A percentile compares a stretch with the other conserved stretches of the same genome.
These are phyloP conservation scores for Muntiacus muntjak DNA, from an alignment of 2,113 vertebrate species.

Conservation along the genomic window DNA sequence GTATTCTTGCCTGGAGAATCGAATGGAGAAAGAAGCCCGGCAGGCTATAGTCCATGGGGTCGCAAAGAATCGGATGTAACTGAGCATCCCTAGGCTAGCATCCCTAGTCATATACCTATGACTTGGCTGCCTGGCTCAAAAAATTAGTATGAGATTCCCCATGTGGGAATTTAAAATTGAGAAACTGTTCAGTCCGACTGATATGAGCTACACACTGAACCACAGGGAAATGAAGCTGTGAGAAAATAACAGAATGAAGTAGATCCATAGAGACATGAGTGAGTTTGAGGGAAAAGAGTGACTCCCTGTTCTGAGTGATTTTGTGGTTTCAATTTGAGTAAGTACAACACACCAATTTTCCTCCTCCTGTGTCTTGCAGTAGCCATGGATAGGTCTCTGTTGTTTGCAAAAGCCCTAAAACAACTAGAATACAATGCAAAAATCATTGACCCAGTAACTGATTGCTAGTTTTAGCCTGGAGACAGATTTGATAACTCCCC, in stretches of 20 bases:
- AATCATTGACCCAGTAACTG: background rate
- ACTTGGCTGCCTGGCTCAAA: background rate
- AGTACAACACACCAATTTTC: background rate
- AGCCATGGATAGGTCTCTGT: background rate
- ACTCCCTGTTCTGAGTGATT: background rate
- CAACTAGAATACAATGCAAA: conserved; percentile 6
- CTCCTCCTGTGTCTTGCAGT: background rate
- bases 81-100: background rate
- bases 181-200: background rate
- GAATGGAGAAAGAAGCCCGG: background rate
- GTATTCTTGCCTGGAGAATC: background rate
- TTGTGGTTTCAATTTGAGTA: background rate
- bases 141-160: background rate
- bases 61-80: background rate
- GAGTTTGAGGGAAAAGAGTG: background rate
- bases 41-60: background rate
- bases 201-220: background rate
- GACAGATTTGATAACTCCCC: background rate
- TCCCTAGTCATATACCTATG: background rate
- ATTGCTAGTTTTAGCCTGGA: background rate
- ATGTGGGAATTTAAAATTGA: background rate
- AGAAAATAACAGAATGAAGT: background rate
- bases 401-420: background rate
- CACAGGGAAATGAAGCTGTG: background rate
- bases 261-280: background rate